These are phyloP conservation scores for Basileuterus tristriatus DNA, from an alignment of 2,797 vertebrate genomes.

Conservation along the genomic window DNA sequence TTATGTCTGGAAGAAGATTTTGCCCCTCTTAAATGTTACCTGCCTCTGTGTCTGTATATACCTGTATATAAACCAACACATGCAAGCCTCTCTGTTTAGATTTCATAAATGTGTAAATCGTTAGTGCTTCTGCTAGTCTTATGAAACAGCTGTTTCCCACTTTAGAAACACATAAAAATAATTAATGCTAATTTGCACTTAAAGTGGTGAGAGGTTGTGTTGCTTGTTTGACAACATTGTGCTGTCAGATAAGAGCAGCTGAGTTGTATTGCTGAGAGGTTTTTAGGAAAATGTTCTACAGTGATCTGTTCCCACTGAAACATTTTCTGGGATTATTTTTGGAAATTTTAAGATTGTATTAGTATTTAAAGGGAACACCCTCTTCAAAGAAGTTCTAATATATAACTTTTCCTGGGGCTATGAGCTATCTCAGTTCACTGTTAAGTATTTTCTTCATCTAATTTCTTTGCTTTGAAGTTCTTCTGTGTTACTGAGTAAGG, in stretches of 20 bases:
- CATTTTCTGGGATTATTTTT: background rate
- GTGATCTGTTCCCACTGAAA: background rate
- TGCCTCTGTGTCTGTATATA: background rate
- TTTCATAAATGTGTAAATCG: background rate
- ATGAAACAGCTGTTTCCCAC: background rate
- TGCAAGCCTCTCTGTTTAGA: background rate
- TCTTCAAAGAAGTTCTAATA: background rate
- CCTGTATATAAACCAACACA: background rate
- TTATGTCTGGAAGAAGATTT: background rate
- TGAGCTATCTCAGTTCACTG: background rate
- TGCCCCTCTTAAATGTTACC: background rate
- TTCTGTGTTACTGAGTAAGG: background rate
- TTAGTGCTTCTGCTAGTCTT: background rate
- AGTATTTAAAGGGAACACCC: background rate
- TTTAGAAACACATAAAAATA: background rate
- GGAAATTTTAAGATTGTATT: background rate
- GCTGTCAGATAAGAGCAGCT: background rate
- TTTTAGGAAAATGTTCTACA: background rate
- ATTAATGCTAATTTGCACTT: background rate
- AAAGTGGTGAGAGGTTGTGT: background rate
- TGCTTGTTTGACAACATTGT: background rate
- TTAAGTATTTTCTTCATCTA: background rate
- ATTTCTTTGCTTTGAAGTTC: constrained; percentile 2
- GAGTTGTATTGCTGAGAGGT: background rate
- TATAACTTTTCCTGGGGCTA: background rate